These are phyloP conservation scores for Sclerurus mexicanus DNA, from an alignment of 2,113 vertebrate genomes.

Conservation along the genomic window DNA sequence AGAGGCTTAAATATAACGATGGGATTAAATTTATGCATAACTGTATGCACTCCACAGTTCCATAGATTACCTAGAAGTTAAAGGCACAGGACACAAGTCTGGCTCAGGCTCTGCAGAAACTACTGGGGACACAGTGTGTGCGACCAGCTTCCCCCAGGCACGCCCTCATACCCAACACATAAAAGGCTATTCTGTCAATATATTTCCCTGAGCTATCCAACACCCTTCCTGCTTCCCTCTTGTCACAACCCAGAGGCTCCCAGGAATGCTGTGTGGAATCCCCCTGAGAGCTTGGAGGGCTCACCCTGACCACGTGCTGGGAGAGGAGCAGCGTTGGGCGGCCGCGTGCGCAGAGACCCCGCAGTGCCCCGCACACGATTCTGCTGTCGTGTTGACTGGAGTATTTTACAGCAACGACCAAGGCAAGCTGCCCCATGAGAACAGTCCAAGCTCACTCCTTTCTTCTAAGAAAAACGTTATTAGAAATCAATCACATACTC, in stretches of 20 bases:
- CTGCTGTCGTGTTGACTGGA: accelerated
- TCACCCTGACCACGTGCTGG: not conserved
- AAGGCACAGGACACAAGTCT: not conserved
- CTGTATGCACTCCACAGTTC: accelerated
- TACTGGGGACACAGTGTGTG: accelerated
- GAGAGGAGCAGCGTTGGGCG: not conserved
- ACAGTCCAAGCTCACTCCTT: not conserved
- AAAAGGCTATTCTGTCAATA: not conserved
- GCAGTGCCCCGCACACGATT: accelerated
- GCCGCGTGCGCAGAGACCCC: accelerated
- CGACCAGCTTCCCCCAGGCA: not conserved
- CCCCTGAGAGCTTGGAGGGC: not conserved
- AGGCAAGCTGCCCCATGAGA: not conserved
- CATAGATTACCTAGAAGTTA: not conserved
- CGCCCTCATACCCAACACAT: accelerated
- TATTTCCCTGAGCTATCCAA: not conserved
- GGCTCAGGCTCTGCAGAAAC: not conserved
- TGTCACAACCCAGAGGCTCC: not conserved
- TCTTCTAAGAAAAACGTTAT: not conserved
- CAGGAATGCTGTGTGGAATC: accelerated
- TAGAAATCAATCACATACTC: not conserved
- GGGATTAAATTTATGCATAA: not conserved
- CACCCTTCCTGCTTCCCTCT: accelerated
- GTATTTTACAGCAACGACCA: not conserved
- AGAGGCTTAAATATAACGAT: not conserved